Base-by-base conservation (phyloP, 2,888 invertebrate species). In the Lasius fuliginosus region DNA sequence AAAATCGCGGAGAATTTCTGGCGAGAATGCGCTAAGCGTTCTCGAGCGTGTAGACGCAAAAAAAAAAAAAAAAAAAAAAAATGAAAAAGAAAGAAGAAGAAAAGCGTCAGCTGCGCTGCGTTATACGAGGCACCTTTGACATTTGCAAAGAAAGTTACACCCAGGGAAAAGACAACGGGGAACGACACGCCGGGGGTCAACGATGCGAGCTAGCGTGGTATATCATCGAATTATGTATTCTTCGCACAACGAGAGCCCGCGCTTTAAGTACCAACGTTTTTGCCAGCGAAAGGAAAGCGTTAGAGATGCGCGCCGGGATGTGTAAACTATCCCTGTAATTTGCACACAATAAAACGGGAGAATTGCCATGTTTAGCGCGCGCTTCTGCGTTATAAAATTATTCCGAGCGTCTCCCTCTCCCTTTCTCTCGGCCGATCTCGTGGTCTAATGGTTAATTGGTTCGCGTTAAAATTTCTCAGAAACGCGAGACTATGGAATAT, bases 61-160 rank as follows among this genome's bases (percentile, higher is more conserved):
- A 23, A 46, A 42, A 18, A 3, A 1, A 36, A 11, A 18, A 27
- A 73, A 27, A 23, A 11, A 15, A 49, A 8, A 0, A 36, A 11
- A 18, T 27, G 49, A 27, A 23, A 18, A 15, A 53, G 2, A 2
- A 12, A 8, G 23, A 23, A 18, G 27, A 81, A 62, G 12, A 18
- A 15, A 79, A 53, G 46, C 33, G 76, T 11, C 5, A 73, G 65
- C 36, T 40, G n/a, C 18, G 15, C 30, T 12, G 58, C 40, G 3
- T 60, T 33, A 46, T 15, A 69, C 46, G 42, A 67, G 75, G 12
- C 23, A 82, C 77, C 86, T 71, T 62, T 90, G 89, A 86, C 90
- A 90, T 90, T 90, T 90, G 53, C 64, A 64, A 86, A 75, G 89
- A 90, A 90, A 90, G 89, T 82, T 74, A 23, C 33, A 60, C 60